These are phyloP conservation scores for Caerostris extrusa DNA, from an alignment of 1,140 invertebrate genomes.

Conservation along the genomic window DNA sequence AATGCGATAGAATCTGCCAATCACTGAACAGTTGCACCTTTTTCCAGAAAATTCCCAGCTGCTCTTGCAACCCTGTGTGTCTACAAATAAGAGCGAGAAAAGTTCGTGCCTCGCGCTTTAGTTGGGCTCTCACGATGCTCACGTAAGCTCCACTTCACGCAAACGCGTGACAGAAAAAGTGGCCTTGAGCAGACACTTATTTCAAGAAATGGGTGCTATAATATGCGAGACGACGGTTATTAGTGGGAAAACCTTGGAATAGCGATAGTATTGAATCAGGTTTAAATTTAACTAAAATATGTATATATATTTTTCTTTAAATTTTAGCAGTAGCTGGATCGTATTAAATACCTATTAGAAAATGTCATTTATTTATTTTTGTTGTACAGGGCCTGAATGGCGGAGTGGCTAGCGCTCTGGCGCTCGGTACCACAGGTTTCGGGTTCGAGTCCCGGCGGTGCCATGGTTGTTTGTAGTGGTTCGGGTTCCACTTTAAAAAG, in stretches of 20 bases:
- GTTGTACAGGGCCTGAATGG: too few relatives aligned
- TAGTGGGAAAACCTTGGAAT: background rate
- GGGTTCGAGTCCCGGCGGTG: too few relatives aligned
- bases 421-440: too few relatives aligned
- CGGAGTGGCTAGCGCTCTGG: too few relatives aligned
- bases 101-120: background rate
- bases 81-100: background rate
- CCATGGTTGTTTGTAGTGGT: too few relatives aligned
- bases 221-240: background rate
- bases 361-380: too few relatives aligned
- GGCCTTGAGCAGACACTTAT: slow-evolving; percentile 8
- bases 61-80: background rate
- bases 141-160: background rate
- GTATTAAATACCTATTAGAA: too few relatives aligned
- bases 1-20: background rate
- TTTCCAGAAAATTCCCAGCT: background rate
- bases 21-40: background rate
- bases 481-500: too few relatives aligned
- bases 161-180: background rate
- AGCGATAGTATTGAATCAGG: background rate
- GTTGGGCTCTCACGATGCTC: background rate
- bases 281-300: background rate
- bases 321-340: too few relatives aligned
- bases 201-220: background rate
- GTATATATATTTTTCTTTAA: too few relatives aligned